A percentile compares a stretch with the other conserved stretches of the same genome.
Conservation (phyloP, 2,888 invertebrate species). For the Sycophila texana region DNA sequence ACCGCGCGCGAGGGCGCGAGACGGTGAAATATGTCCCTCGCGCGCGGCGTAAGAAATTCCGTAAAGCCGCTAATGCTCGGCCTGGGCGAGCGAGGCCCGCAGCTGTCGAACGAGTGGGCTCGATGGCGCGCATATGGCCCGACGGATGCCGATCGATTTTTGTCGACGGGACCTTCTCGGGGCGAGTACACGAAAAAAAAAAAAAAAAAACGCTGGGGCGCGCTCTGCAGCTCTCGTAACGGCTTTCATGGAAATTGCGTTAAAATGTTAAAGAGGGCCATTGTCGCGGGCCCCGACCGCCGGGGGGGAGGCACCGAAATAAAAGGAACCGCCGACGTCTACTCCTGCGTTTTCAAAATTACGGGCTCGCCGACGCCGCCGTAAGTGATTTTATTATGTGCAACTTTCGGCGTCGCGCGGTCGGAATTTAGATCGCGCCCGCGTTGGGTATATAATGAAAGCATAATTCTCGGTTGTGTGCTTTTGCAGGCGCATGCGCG, state of each 20-base stretch:
- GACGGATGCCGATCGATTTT: slow-evolving; percentile 54
- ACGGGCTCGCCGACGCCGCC: background rate
- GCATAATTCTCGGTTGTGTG: slow-evolving; percentile 32
- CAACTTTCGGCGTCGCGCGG: slow-evolving; percentile 1
- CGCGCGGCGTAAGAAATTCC: slow-evolving; percentile 50
- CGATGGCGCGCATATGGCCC: background rate
- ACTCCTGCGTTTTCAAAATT: slow-evolving; percentile 34
- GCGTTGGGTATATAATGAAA: slow-evolving; percentile 27
- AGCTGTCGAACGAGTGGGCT: slow-evolving; percentile 48
- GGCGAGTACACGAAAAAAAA: background rate
- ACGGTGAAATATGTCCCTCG: slow-evolving; percentile 52
- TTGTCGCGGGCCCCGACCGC: slow-evolving; percentile 6
- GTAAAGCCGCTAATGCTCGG: slow-evolving; percentile 51
- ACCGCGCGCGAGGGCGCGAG: background rate
- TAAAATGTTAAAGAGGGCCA: slow-evolving; percentile 51
- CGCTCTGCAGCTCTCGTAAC: slow-evolving; percentile 4
- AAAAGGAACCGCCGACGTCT: background rate
- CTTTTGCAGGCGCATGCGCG: background rate
- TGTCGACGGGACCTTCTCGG: slow-evolving; percentile 20
- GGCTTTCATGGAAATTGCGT: slow-evolving; percentile 52
- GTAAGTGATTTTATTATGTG: slow-evolving; percentile 45
- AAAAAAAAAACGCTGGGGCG: background rate
- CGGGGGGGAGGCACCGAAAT: background rate
- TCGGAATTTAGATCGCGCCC: background rate
- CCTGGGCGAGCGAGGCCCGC: background rate